Conservation (phyloP, 2,113 vertebrate genomes). For the Varanus komodoensis region DNA sequence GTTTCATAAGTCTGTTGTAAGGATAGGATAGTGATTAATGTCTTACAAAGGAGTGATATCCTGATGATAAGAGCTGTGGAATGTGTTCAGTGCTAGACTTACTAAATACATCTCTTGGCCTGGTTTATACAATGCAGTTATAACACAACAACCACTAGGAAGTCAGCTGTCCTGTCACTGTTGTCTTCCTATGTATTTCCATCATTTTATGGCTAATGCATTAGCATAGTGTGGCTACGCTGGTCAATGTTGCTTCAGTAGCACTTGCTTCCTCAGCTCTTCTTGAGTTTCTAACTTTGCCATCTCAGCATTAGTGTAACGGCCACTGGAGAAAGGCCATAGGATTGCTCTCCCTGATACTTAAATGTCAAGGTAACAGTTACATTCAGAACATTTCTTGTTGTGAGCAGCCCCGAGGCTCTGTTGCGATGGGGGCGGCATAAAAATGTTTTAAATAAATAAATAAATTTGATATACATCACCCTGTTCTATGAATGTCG, state of each 20-base stretch:
- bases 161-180: background rate
- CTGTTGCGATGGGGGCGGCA: no score
- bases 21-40: background rate
- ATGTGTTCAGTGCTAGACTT: background rate
- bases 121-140: background rate
- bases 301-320: background rate
- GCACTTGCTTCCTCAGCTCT: background rate
- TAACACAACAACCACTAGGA: background rate
- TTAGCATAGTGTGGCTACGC: background rate
- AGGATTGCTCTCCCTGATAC: background rate
- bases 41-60: background rate
- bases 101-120: background rate
- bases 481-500: conserved; percentile 7
- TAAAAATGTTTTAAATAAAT: no score
- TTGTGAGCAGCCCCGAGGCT: no score
- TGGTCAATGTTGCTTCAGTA: background rate
- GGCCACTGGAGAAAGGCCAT: background rate
- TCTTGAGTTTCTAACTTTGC: background rate
- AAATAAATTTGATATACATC: accelerated
- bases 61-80: background rate
- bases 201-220: background rate
- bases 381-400: conserved; percentile 26
- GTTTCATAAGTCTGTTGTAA: background rate
- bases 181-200: background rate
- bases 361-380: conserved; percentile 1